Percentiles rank a stretch among this genome's conserved stretches.
Conservation (phyloP, 1,140 invertebrate genomes). For the Microplitis demolitor region DNA sequence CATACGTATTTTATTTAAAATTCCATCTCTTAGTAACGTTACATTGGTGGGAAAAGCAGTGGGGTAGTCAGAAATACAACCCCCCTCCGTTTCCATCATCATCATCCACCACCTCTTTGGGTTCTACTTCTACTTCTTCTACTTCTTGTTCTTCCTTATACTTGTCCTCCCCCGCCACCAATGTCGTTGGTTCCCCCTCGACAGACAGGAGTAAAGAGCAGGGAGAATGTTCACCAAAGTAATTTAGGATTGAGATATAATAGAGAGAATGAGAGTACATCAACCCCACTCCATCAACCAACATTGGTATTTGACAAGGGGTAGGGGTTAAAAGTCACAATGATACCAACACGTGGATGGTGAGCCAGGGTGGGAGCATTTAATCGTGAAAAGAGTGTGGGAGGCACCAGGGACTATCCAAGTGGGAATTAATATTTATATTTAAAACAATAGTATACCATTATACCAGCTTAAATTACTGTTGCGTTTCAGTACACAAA, state of each 20-base stretch:
- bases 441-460: too few species aligned
- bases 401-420: neutral
- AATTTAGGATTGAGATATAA: conserved; percentile 37
- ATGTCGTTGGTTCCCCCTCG: conserved; percentile 6
- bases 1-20: neutral
- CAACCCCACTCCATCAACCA: conserved; percentile 38
- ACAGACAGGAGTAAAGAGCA: conserved; percentile 32
- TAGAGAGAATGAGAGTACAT: conserved; percentile 28
- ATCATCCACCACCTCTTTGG: neutral
- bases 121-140: too few species aligned
- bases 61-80: neutral
- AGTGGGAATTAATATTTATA: neutral
- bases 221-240: conserved; percentile 48
- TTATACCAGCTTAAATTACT: neutral
- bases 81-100: neutral
- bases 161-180: conserved; percentile 3
- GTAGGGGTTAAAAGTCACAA: conserved; percentile 18
- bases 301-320: conserved; percentile 19
- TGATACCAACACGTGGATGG: neutral
- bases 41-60: neutral
- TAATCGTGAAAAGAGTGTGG: neutral
- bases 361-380: neutral
- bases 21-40: neutral
- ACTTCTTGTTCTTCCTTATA: neutral
- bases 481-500: too few species aligned